phyloP scores from a whole-genome alignment of 1,140 invertebrate genomes.

The Dreissena rostriformis region DNA sequence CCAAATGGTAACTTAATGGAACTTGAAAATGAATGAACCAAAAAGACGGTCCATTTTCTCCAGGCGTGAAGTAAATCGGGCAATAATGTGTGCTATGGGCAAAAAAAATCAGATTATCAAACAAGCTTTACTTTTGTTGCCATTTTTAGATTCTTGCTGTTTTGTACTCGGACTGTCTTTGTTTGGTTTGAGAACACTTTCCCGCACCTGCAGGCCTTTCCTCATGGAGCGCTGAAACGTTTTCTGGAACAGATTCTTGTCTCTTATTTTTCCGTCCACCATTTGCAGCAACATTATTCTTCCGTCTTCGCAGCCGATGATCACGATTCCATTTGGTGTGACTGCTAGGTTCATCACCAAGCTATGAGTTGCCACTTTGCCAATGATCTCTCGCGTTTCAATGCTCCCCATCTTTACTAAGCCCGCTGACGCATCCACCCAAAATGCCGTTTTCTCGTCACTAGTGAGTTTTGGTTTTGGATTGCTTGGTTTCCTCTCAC shows the following conservation, averaged over 20 bases:
- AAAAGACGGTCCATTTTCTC: too few species aligned
- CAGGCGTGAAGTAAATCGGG: too few species aligned
- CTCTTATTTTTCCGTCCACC: neutral
- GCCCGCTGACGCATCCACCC: constrained; percentile 39
- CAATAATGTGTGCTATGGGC: too few species aligned
- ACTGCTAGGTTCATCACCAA: constrained; percentile 60
- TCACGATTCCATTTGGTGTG: constrained; percentile 49
- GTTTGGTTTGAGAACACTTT: neutral
- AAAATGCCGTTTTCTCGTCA: constrained; percentile 54
- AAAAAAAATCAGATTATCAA: neutral
- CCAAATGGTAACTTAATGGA: too few species aligned
- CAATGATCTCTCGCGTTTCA: constrained; percentile 29
- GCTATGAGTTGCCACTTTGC: constrained; percentile 63
- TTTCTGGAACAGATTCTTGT: neutral
- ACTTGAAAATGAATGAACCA: too few species aligned
- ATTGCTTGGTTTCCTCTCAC: constrained; percentile 25
- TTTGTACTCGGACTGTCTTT: neutral
- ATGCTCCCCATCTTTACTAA: constrained; percentile 59
- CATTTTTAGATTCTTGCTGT: neutral
- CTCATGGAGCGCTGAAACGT: constrained; percentile 15
- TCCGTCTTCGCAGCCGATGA: constrained; percentile 67
- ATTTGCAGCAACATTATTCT: constrained; percentile 67
- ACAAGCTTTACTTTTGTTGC: constrained; percentile 7
- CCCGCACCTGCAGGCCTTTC: neutral
- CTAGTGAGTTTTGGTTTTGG: constrained; percentile 53